phyloP scores from a whole-genome alignment of 2,113 vertebrate genomes.

The Acrocephalus kingi region DNA sequence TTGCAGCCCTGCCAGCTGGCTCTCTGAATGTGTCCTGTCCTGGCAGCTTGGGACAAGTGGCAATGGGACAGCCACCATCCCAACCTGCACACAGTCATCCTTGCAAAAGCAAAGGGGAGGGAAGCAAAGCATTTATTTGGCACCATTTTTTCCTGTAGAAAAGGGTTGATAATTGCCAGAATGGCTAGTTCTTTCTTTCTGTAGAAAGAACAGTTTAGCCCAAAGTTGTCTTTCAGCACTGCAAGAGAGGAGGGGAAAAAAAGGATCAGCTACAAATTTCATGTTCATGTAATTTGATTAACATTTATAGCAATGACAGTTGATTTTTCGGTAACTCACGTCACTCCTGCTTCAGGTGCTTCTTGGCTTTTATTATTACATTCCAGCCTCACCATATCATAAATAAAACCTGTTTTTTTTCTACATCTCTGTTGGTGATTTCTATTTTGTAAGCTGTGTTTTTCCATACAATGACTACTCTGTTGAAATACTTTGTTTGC shows the following conservation, averaged over 20 bases:
- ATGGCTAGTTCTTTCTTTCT: not conserved
- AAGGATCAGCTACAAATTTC: not conserved
- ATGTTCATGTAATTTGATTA: not conserved
- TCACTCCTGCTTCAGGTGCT: not conserved
- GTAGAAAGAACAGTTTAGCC: not conserved
- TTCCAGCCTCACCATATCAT: slow-evolving; percentile 36
- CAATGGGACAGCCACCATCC: not conserved
- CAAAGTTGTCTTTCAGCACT: not conserved
- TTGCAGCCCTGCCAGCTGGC: not conserved
- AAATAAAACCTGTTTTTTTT: slow-evolving; percentile 53
- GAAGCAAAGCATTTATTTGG: not conserved
- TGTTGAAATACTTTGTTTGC: not conserved
- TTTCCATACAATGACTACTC: not conserved
- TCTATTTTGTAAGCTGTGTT: not conserved
- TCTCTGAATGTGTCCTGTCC: not conserved
- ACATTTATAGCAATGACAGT: not conserved
- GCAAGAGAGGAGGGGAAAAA: not conserved
- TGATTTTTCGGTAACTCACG: not conserved
- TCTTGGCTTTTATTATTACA: slow-evolving; percentile 38
- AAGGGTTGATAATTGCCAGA: not conserved
- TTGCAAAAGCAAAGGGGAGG: not conserved
- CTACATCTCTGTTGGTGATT: slow-evolving; percentile 1
- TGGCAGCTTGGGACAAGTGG: not conserved
- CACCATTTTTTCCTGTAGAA: not conserved
- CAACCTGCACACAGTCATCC: not conserved